A percentile compares a stretch with the other conserved stretches of the same genome.
These are phyloP conservation scores for Columbina picui DNA, from an alignment of 2,113 vertebrate species.

Conservation along the genomic window DNA sequence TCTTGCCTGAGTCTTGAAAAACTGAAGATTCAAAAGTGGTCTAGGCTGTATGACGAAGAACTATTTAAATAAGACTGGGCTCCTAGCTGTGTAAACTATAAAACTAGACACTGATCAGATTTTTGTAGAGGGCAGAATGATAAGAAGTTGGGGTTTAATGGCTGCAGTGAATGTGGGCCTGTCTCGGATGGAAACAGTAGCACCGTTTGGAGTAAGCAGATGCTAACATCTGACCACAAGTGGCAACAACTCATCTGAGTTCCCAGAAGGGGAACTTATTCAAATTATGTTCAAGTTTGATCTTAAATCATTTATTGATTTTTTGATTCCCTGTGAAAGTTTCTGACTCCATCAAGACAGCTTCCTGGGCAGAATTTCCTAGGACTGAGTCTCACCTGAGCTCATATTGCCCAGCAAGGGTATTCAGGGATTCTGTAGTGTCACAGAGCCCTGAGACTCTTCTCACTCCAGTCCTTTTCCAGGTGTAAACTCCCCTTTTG, in stretches of 20 bases:
- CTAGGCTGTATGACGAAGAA: background rate
- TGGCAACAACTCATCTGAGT: background rate
- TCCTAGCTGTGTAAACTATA: background rate
- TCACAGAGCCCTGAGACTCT: background rate
- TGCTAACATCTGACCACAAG: background rate
- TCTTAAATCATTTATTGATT: background rate
- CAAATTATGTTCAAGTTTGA: background rate
- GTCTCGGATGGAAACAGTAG: background rate
- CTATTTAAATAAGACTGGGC: background rate
- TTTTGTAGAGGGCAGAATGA: background rate
- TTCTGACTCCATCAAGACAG: background rate
- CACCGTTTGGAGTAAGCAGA: background rate
- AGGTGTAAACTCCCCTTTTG: background rate
- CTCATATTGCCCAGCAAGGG: background rate
- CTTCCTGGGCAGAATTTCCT: background rate
- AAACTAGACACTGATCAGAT: background rate
- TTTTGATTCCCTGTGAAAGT: background rate
- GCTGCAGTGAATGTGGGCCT: background rate
- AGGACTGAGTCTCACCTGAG: background rate
- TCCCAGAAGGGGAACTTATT: background rate
- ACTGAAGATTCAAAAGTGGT: background rate
- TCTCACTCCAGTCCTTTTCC: background rate
- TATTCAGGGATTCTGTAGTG: background rate
- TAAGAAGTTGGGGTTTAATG: background rate
- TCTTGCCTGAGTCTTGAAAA: background rate